Conservation (phyloP, 2,797 vertebrate species). For the Clarias laeviceps region DNA sequence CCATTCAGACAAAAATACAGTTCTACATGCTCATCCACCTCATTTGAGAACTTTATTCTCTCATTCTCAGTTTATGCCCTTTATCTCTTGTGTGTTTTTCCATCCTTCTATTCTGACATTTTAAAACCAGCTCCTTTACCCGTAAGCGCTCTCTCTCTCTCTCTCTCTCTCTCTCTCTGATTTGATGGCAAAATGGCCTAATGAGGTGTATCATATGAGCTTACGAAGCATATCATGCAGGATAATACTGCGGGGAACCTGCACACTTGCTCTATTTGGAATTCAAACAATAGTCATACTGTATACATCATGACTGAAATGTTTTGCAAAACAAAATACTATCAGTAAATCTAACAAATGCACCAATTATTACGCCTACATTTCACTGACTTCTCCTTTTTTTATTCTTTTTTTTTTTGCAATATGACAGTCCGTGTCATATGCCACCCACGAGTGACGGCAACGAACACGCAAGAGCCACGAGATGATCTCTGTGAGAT, state of each 20-base stretch:
- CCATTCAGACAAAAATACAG: not conserved
- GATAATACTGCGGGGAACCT: not conserved
- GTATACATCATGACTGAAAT: not conserved
- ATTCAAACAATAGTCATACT: not conserved
- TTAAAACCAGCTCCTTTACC: conserved; percentile 2
- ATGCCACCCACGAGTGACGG: conserved; percentile 18
- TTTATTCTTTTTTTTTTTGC: not conserved
- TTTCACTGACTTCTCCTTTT: not conserved
- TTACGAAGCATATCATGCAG: not conserved
- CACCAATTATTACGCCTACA: not conserved
- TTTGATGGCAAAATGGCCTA: conserved; percentile 14
- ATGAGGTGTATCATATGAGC: conserved; percentile 20
- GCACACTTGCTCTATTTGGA: not conserved
- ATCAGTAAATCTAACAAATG: not conserved
- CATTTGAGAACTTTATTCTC: not conserved
- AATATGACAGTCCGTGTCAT: not conserved
- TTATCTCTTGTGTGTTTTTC: not conserved
- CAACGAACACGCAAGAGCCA: conserved; percentile 23
- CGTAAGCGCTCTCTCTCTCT: not conserved
- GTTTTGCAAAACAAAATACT: not conserved
- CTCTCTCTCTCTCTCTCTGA: not conserved
- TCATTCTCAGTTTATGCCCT: not conserved
- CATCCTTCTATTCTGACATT: not conserved
- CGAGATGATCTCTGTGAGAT: not conserved
- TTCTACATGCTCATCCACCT: not conserved